Evolutionary conservation across 1,140 invertebrate genomes (phyloP).

Genomic region (Aphelenchoides fujianensis): DNA sequence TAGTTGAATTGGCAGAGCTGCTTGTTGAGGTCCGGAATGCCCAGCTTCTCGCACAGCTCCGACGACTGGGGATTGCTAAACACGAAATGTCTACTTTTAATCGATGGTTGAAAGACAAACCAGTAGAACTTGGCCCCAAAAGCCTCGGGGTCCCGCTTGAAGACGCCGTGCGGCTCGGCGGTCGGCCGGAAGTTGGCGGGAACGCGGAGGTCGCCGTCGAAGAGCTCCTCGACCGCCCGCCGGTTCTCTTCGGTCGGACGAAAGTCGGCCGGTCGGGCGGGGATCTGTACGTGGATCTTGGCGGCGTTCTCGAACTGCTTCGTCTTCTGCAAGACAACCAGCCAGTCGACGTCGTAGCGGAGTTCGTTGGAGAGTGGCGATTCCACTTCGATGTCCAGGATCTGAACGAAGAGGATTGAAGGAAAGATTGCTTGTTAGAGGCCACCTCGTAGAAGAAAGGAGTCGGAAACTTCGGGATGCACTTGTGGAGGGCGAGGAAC

Average conservation of each 20-base stretch:
- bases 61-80: constrained; percentile 84
- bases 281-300: constrained; percentile 1
- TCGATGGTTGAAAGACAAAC: not conserved
- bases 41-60: constrained; percentile 75
- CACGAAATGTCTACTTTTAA: constrained; percentile 44
- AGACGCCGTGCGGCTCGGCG: constrained; percentile 67
- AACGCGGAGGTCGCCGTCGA: constrained; percentile 68
- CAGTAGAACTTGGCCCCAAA: constrained; percentile 22
- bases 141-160: not conserved
- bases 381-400: not conserved
- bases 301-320: not conserved
- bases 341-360: constrained; percentile 45
- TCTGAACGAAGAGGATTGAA: constrained; percentile 4
- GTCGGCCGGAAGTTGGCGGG: constrained; percentile 77
- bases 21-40: constrained; percentile 73
- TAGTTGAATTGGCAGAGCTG: constrained; percentile 48
- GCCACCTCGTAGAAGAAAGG: not conserved
- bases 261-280: constrained; percentile 66
- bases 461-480: constrained; percentile 66
- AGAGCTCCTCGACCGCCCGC: constrained; percentile 68
- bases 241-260: constrained; percentile 75
- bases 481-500: constrained; percentile 93
- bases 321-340: constrained; percentile 41
- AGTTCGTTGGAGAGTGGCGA: constrained; percentile 33
- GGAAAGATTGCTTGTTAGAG: no score